A percentile compares a stretch with the other conserved stretches of the same genome.
These are phyloP conservation scores for Chaenocephalus aceratus DNA, from an alignment of 2,113 vertebrate species.

Conservation along the genomic window DNA sequence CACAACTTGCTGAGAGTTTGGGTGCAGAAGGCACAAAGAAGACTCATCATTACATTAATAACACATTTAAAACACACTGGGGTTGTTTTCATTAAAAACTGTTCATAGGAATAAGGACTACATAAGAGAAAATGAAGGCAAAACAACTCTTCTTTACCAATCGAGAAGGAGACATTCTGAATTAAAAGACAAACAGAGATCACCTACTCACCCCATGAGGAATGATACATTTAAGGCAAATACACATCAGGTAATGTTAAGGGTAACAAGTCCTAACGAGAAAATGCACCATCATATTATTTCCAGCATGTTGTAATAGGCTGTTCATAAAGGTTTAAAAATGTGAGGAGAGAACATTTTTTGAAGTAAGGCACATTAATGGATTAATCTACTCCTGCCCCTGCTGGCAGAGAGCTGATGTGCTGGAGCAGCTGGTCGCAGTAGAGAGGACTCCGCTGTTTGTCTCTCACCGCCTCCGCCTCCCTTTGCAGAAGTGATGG, in stretches of 20 bases:
- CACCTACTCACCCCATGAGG: neutral
- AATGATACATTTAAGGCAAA: neutral
- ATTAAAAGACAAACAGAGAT: neutral
- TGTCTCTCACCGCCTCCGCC: conserved; percentile 85
- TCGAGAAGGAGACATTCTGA: neutral
- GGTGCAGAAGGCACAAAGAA: neutral
- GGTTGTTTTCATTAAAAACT: neutral
- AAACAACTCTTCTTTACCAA: neutral
- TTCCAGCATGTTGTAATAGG: neutral
- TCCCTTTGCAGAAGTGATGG: conserved; percentile 84
- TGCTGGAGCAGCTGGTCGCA: conserved; percentile 90
- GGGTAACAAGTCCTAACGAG: neutral
- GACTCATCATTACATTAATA: neutral
- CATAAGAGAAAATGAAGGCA: neutral
- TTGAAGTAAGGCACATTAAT: neutral
- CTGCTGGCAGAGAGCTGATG: conserved; percentile 53
- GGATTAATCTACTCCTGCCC: neutral
- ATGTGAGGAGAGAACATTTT: neutral
- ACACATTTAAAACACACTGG: neutral
- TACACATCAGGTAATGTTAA: neutral
- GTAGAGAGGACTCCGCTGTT: conserved; percentile 84
- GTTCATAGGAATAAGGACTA: conserved; percentile 30
- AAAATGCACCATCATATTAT: neutral
- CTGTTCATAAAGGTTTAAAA: neutral
- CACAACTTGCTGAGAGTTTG: neutral